Percentiles rank a stretch among this genome's conserved stretches.
Conservation (phyloP, 2,888 invertebrate genomes). For the Isoperla grammatica region DNA sequence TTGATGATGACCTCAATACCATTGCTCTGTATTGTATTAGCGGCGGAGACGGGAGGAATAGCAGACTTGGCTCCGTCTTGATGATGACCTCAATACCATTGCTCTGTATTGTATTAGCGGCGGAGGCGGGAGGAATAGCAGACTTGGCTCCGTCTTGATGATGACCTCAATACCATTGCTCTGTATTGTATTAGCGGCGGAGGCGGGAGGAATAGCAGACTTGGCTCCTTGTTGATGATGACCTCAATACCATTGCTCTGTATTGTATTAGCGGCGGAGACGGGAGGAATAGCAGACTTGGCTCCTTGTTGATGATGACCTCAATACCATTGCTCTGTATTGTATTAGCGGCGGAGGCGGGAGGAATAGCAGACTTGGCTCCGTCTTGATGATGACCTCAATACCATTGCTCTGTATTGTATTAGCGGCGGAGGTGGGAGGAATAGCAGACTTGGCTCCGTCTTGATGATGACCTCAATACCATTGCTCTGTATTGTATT, state of each 20-base stretch:
- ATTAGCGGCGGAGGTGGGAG: slow-evolving; percentile 8
- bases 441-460: background rate
- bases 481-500: slow-evolving; percentile 8
- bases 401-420: slow-evolving; percentile 6
- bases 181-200: slow-evolving; percentile 11
- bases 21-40: slow-evolving; percentile 10
- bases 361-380: background rate
- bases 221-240: slow-evolving; percentile 1
- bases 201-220: background rate
- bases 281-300: background rate
- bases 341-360: slow-evolving; percentile 9
- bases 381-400: slow-evolving; percentile 5
- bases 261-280: slow-evolving; percentile 11
- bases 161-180: background rate
- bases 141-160: slow-evolving; percentile 1
- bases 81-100: slow-evolving; percentile 1
- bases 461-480: slow-evolving; percentile 7
- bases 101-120: slow-evolving; percentile 13
- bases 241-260: slow-evolving; percentile 1
- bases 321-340: slow-evolving; percentile 4
- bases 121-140: background rate
- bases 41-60: background rate
- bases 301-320: slow-evolving; percentile 2
- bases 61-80: background rate
- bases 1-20: slow-evolving; percentile 8